Percentiles rank a stretch among this genome's conserved stretches.
These are phyloP conservation scores for Tortricodes alternella DNA, from an alignment of 2,888 invertebrate genomes.

Conservation along the genomic window DNA sequence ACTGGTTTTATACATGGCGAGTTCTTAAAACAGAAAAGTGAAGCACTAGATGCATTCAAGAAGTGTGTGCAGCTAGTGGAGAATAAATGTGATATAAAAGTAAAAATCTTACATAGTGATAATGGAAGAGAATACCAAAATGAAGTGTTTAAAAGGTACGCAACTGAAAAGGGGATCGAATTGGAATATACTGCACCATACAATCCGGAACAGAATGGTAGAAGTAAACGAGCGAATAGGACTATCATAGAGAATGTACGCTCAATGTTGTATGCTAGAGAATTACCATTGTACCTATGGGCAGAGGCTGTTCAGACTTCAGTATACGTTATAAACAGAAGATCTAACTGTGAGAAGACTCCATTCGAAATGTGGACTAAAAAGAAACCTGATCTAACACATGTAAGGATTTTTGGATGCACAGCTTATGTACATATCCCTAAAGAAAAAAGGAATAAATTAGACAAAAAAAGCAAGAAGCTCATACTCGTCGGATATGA, in stretches of 20 bases:
- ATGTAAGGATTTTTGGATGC: constrained; percentile 42
- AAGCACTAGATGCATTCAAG: constrained; percentile 30
- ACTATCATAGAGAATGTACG: constrained; percentile 45
- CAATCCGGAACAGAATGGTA: constrained; percentile 45
- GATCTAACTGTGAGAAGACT: constrained; percentile 35
- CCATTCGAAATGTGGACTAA: constrained; percentile 47
- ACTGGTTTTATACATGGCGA: constrained; percentile 33
- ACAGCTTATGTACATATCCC: constrained; percentile 46
- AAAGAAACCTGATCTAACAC: constrained; percentile 33
- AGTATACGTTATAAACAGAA: constrained; percentile 48
- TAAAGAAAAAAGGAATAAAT: constrained; percentile 39
- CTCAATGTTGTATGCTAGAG: constrained; percentile 40
- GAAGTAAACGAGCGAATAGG: constrained; percentile 45
- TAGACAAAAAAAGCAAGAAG: constrained; percentile 39
- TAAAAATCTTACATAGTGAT: constrained; percentile 31
- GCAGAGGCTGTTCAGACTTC: constrained; percentile 54
- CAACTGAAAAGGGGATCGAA: constrained; percentile 36
- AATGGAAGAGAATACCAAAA: constrained; percentile 35
- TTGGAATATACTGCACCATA: constrained; percentile 44
- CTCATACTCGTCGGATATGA: constrained; percentile 45
- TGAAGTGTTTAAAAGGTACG: constrained; percentile 33
- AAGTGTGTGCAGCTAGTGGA: constrained; percentile 34
- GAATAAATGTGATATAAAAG: constrained; percentile 28
- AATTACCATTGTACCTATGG: constrained; percentile 42
- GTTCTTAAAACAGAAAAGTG: constrained; percentile 35